Evolutionary conservation across 2,888 invertebrate species (phyloP).

Genomic region (Sturmia bella): DNA sequence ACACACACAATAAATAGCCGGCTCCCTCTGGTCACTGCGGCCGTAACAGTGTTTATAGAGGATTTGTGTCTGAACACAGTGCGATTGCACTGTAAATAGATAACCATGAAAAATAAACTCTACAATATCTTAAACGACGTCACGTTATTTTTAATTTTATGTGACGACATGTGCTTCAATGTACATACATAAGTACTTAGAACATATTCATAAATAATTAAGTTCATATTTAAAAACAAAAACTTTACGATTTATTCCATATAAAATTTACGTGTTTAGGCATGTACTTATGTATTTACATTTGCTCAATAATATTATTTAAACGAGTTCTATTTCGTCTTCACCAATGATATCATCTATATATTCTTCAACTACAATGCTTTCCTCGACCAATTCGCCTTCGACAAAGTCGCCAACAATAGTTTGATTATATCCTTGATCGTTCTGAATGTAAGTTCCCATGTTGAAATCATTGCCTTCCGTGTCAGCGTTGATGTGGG

Average conservation of each 20-base stretch:
- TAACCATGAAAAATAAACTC: too few species aligned
- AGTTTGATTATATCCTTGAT: constrained; percentile 15
- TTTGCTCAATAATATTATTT: constrained; percentile 4
- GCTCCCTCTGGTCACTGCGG: too few species aligned
- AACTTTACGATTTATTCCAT: not conserved
- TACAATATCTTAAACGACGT: too few species aligned
- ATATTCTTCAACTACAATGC: constrained; percentile 44
- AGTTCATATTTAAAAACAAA: constrained; percentile 5
- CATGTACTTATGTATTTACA: not conserved
- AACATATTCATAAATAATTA: not conserved
- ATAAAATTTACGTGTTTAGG: not conserved
- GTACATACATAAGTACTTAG: too few species aligned
- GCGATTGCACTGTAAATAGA: too few species aligned
- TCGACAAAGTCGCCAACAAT: constrained; percentile 24
- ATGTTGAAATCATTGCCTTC: constrained; percentile 1
- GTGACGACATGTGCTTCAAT: too few species aligned
- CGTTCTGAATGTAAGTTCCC: not conserved
- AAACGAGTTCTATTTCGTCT: constrained; percentile 25
- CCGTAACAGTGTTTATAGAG: too few species aligned
- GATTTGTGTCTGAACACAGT: too few species aligned
- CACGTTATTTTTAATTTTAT: too few species aligned
- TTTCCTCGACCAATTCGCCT: constrained; percentile 39
- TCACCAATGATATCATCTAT: constrained; percentile 44
- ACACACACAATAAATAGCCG: too few species aligned
- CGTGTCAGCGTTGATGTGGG: not conserved